These are phyloP conservation scores for Asarcornis scutulata DNA, from an alignment of 2,113 vertebrate genomes.

Conservation along the genomic window DNA sequence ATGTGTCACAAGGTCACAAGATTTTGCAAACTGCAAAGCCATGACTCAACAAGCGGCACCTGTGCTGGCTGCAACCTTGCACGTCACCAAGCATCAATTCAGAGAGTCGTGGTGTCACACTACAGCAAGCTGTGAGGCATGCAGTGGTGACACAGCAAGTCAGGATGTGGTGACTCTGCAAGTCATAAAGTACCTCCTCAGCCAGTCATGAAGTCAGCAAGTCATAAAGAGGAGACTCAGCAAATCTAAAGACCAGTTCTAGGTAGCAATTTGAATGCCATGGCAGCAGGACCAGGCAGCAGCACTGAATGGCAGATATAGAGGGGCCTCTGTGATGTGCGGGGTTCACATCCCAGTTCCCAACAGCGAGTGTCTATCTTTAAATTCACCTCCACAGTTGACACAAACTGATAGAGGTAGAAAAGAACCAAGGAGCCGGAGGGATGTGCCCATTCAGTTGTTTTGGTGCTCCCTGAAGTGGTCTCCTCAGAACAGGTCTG, in stretches of 20 bases:
- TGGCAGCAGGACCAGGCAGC: neutral
- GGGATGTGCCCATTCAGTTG: accelerated
- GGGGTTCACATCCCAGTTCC: neutral
- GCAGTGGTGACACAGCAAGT: neutral
- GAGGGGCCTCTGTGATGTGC: neutral
- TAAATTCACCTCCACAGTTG: neutral
- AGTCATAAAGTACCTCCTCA: neutral
- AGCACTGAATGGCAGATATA: neutral
- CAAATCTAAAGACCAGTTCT: neutral
- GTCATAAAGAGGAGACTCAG: neutral
- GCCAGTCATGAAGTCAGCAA: neutral
- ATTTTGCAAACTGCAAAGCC: accelerated
- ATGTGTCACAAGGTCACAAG: neutral
- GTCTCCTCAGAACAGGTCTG: neutral
- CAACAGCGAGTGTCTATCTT: neutral
- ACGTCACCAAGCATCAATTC: accelerated
- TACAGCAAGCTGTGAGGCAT: accelerated
- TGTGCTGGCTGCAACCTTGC: neutral
- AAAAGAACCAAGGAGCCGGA: accelerated
- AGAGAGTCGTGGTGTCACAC: neutral
- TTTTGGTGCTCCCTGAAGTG: neutral
- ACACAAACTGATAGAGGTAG: neutral
- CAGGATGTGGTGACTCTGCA: neutral
- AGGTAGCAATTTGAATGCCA: neutral
- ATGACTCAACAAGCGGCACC: neutral